Conservation (phyloP, 2,113 vertebrate genomes). For the Guaruba guarouba region DNA sequence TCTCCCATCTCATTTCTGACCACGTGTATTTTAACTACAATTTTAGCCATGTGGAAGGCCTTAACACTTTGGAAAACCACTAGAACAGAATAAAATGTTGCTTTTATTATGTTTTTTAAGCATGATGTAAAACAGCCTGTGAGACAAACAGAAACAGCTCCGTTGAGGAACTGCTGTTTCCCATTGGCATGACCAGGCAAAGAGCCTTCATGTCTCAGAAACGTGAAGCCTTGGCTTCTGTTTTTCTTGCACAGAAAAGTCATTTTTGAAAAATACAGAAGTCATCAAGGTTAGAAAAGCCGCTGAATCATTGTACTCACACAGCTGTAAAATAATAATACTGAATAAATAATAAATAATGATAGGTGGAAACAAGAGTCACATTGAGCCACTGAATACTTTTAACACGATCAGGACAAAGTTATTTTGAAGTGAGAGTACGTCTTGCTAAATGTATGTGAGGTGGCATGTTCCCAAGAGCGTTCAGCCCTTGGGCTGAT, state of each 20-base stretch:
- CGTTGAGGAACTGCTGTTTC: not conserved
- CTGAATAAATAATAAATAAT: not conserved
- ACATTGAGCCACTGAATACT: not conserved
- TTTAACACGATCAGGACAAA: not conserved
- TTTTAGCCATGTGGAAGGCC: not conserved
- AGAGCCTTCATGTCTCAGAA: not conserved
- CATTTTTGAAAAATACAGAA: not conserved
- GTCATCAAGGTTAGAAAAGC: not conserved
- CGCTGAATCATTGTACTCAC: not conserved
- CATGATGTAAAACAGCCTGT: not conserved
- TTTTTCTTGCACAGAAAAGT: not conserved
- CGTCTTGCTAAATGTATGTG: accelerated
- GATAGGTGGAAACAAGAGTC: not conserved
- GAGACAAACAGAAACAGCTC: not conserved
- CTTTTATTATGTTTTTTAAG: not conserved
- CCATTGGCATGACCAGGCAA: not conserved
- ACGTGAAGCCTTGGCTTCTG: not conserved
- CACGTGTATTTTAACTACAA: not conserved
- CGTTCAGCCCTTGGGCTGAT: not conserved
- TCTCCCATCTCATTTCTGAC: not conserved
- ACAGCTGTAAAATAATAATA: not conserved
- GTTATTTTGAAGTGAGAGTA: not conserved
- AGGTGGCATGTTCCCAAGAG: not conserved
- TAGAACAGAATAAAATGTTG: not conserved
- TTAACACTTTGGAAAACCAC: not conserved